phyloP scores from a whole-genome alignment of 1,140 invertebrate genomes.

The Drosophila biarmipes region DNA sequence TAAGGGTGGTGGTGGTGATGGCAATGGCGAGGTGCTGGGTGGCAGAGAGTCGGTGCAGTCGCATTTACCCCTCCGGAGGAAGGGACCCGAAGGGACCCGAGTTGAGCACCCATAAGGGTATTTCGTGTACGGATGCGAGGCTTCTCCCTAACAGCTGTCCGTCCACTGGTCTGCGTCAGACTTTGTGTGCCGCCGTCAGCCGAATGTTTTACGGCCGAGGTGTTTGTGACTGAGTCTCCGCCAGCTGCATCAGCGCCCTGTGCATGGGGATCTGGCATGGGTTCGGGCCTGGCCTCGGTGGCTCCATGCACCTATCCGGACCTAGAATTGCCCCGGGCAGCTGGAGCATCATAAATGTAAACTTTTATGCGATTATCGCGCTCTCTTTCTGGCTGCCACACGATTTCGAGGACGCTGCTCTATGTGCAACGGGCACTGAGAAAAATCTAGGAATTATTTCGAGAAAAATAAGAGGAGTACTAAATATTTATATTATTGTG shows the following conservation, averaged over 20 bases:
- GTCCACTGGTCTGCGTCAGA: slow-evolving; percentile 55
- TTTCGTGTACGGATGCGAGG: not conserved
- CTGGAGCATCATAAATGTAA: slow-evolving; percentile 76
- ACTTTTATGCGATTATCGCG: slow-evolving; percentile 78
- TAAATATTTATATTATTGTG: too few relatives aligned
- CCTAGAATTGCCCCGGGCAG: slow-evolving; percentile 39
- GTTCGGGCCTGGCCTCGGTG: not conserved
- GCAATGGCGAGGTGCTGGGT: not conserved
- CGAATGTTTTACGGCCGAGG: slow-evolving; percentile 79
- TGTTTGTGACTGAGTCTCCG: slow-evolving; percentile 60
- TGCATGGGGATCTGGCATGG: slow-evolving; percentile 2
- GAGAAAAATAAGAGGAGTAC: too few relatives aligned
- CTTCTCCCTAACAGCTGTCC: slow-evolving; percentile 54
- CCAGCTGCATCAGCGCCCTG: slow-evolving; percentile 27
- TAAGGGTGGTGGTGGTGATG: not conserved
- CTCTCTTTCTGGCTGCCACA: slow-evolving; percentile 57
- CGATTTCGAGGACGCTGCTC: slow-evolving; percentile 7
- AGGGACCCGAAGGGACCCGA: slow-evolving; percentile 8
- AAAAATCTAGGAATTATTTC: slow-evolving; percentile 5
- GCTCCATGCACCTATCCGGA: slow-evolving; percentile 65
- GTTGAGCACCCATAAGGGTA: not conserved
- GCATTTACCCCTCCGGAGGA: slow-evolving; percentile 17
- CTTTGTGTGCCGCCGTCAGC: slow-evolving; percentile 75
- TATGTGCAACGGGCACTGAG: slow-evolving; percentile 40
- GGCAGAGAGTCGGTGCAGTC: slow-evolving; percentile 16